Evolutionary conservation across 2,888 invertebrate species (phyloP), one percentile per base, ranked within the genome.

Genomic region (Zonitis immaculata): DNA sequence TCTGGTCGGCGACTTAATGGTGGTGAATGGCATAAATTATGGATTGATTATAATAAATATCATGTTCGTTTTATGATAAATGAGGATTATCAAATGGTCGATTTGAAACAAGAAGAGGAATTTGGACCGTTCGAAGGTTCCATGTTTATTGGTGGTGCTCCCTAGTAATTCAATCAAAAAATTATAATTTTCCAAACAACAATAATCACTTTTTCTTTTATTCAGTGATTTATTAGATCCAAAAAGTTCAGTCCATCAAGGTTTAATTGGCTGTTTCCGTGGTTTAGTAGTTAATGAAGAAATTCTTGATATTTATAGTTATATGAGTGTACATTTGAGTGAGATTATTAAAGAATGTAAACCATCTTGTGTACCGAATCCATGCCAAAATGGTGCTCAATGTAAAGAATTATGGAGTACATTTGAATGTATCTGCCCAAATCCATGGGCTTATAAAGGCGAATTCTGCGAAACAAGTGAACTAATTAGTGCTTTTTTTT

Each of bases 11-110:
- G 88, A 70, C 79, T 96, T 44, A 95, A 94, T 72, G 89, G 90
- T 47, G 95, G 95, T 1, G 92, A 94, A 73, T 96, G 95, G 96
- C 95, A 96, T 74, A 92, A 94, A 77, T 87, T 95, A 60, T 91
- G 92, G 90, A 91, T 96, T 57, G 95, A 95, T 78, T 93, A 94
- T 73, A 94, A 95, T 76, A 88, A 90, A 72, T 91, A 94, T 74
- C 95, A 95, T 73, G 92, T 95, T 28, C 79, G 94, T 58, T 92
- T 95, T 71, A 93, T 93, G 88, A 87, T 95, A 61, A 95, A 95
- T 71, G 89, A 90, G 28, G 90, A 93, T 70, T 89, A 86, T 68
- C 86, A 89, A 78, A 92, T 93, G 90, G 85, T 92, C 18, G 89
- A 92, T 75, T 77, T 94, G 51, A 77, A 88, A 61, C 82, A 88